Evolutionary conservation across 2,888 invertebrate species (phyloP), one percentile per base, ranked within the genome.

Genomic region (Spicauda simplicius): DNA sequence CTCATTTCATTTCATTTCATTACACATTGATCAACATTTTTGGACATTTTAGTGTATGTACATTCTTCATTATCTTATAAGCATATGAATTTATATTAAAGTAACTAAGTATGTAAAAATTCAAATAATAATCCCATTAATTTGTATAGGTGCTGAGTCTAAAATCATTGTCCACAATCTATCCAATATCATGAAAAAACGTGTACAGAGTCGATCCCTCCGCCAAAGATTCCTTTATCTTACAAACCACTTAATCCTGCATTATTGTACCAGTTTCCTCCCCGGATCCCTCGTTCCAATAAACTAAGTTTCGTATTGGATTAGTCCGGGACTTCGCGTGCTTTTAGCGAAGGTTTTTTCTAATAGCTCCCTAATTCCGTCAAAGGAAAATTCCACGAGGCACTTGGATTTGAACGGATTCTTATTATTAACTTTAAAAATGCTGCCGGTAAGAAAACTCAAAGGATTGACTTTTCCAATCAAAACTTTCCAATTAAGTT

Each of bases 281-380:
- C 48, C 25, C n/a, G n/a, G 25, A 68, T 56, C 68, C 68, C 65
- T 73, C 73, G 71, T 69, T 72, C 69, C 75, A 75, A 78, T 75
- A 76, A 41, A 77, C 74, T 74, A 76, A 77, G 75, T 77, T 78
- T 69, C 70, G 67, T 73, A 74, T 73, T 72, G 74, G 76, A 77
- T 78, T 75, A 77, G 67, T 57, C 53, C 25, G 25, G 52, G 61
- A 30, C 63, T 54, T 45, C 64, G 25, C 10, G 53, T 30, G 64
- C 64, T 69, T 64, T 57, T 59, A 54, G 54, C 41, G 48, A 33
- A 50, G 33, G 19, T 55, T 61, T 64, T 61, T 69, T 57, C 45
- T 41, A 56, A 55, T 53, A 53, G 33, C 61, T 37, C 37, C 41
- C 64, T 74, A 72, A 75, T 74, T 73, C 73, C 74, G 68, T 74